Conservation (phyloP, 2,113 vertebrate genomes). For the Corythornis vintsioides region DNA sequence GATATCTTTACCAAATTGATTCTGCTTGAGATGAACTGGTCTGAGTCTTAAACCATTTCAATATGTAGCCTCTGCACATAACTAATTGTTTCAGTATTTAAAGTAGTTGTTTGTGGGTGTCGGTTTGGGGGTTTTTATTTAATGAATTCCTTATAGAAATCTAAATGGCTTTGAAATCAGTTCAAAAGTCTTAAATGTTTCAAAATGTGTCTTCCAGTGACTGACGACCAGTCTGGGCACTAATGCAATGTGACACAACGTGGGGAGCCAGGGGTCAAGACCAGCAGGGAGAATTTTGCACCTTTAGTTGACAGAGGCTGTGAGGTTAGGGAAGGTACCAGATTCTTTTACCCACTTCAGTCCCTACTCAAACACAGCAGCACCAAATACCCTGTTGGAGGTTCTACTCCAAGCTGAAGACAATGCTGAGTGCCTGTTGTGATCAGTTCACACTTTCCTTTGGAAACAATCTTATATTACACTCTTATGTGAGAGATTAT, state of each 20-base stretch:
- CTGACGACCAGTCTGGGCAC: constrained; percentile 10
- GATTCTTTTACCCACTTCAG: background rate
- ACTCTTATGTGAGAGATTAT: background rate
- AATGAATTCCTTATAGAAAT: constrained; percentile 61
- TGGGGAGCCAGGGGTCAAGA: constrained; percentile 7
- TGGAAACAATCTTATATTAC: constrained; percentile 25
- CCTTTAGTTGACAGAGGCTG: background rate
- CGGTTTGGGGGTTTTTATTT: background rate
- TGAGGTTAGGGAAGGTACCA: background rate
- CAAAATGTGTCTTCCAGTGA: constrained; percentile 63
- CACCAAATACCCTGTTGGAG: background rate
- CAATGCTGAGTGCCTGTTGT: background rate
- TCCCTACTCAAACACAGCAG: background rate
- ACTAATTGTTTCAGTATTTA: constrained; percentile 69
- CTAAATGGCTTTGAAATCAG: constrained; percentile 57
- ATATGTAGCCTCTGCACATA: constrained; percentile 55
- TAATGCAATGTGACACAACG: background rate
- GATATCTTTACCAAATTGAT: constrained; percentile 52
- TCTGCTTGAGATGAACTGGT: constrained; percentile 18
- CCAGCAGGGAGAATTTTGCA: background rate
- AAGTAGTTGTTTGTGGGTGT: constrained; percentile 31
- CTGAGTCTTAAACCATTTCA: constrained; percentile 68
- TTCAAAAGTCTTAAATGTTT: constrained; percentile 72
- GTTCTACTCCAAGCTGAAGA: background rate
- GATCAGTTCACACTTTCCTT: constrained; percentile 23